Conservation (phyloP, 2,888 invertebrate species). For the Andrena minutula region DNA sequence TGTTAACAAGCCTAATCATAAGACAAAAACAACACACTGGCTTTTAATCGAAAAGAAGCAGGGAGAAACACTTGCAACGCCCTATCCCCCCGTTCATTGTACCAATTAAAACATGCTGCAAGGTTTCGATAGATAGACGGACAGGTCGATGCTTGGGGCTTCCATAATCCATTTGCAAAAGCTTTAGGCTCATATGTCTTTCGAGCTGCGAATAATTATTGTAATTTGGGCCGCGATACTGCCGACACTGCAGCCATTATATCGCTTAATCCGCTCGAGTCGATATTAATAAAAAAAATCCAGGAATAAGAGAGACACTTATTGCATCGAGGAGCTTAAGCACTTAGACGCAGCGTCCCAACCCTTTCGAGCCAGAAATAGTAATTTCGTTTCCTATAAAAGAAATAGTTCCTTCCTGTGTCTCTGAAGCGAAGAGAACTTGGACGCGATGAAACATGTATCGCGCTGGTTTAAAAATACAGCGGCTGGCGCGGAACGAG, state of each 20-base stretch:
- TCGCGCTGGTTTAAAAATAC: conserved; percentile 39
- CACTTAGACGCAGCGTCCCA: not conserved
- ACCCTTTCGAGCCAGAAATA: not conserved
- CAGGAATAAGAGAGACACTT: not conserved
- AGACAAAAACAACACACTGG: not conserved
- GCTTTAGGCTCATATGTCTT: conserved; percentile 73
- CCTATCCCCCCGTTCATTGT: conserved; percentile 56
- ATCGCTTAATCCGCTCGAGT: not conserved
- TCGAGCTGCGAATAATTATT: conserved; percentile 60
- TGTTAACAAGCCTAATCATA: too few relatives aligned
- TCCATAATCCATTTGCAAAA: conserved; percentile 80
- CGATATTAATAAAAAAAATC: not conserved
- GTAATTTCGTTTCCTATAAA: not conserved
- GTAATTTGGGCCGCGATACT: conserved; percentile 53
- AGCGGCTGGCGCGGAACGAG: not conserved
- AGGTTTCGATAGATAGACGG: conserved; percentile 78
- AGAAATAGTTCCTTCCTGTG: not conserved
- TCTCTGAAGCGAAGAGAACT: not conserved
- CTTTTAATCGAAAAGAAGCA: not conserved
- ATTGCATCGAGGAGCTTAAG: not conserved
- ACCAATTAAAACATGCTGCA: conserved; percentile 77
- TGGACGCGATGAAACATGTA: conserved; percentile 34
- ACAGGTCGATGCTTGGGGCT: conserved; percentile 75
- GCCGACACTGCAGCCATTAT: not conserved
- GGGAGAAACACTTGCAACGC: conserved; percentile 43